Evolutionary conservation across 2,113 vertebrate species (phyloP), one percentile per base, ranked within the genome.

Genomic region (Oreocharis arfaki): DNA sequence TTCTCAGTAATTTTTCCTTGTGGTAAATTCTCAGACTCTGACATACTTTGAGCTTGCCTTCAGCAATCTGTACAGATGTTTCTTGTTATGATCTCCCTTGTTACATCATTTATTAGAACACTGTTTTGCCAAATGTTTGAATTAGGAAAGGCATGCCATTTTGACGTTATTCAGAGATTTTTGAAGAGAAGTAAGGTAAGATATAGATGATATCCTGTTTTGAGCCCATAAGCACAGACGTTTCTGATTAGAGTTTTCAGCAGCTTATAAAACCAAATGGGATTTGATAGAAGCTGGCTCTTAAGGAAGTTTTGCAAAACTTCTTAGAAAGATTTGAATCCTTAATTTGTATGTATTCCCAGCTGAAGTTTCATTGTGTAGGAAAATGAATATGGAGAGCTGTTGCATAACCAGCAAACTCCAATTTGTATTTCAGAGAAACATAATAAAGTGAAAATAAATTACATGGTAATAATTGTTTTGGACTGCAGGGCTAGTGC

Each of bases 81-180:
- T 83, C 92, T 92, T 87, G 83, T 96, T 96, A 94, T 74, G 42
- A 82, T 89, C 41, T 94, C 93, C 80, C 78, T 79, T 90, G 47
- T 95, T 96, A 89, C 89, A 93, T 88, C 87, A 92, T 94, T 96
- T 93, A 96, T 94, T 94, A 79, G 83, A 81, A 83, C 28, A 47
- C 39, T 81, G 13, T 76, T 97, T 93, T 96, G 77, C 84, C 94
- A 56, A 57, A 71, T 86, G 82, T 70, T 97, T 88, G 94, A 63
- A 67, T 75, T 93, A 32, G 42, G 63, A 57, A 85, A 94, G 52
- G 52, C 81, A 95, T 94, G 33, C 64, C n/a, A 27, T 81, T 82
- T 89, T 96, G 65, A 89, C 0, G 2, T 93, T 77, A 59, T 56
- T 95, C 52, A 67, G 57, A 85, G 55, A 87, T 92, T 44, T 57